A percentile compares a stretch with the other conserved stretches of the same genome.
Evolutionary conservation across 2,113 vertebrate genomes (phyloP).

Genomic region (Zosterops hypoxanthus): DNA sequence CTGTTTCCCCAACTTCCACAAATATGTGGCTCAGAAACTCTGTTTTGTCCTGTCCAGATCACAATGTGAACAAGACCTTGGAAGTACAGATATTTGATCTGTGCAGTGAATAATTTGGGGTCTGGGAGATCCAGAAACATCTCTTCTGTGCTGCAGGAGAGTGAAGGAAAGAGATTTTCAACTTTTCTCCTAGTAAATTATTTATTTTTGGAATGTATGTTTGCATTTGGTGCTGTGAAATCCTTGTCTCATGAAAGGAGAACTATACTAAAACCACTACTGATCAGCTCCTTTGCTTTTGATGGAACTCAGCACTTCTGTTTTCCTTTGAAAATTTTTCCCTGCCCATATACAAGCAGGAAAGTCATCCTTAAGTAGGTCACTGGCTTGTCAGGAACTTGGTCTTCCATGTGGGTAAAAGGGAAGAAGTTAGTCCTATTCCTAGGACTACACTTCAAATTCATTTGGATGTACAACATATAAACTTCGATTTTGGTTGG

Average conservation of each 20-base stretch:
- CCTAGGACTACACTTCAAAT: background rate
- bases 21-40: background rate
- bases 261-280: background rate
- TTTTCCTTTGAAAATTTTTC: background rate
- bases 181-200: background rate
- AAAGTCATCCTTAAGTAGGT: background rate
- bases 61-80: background rate
- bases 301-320: background rate
- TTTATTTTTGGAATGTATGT: background rate
- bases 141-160: background rate
- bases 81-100: background rate
- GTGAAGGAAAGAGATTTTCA: background rate
- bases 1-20: background rate
- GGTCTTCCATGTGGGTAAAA: background rate
- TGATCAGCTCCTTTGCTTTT: background rate
- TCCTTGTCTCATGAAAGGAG: background rate
- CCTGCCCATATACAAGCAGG: background rate
- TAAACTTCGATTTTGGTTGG: background rate
- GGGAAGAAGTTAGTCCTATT: background rate
- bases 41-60: background rate
- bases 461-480: background rate
- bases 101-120: background rate
- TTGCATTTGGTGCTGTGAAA: background rate
- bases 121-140: background rate
- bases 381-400: background rate